A percentile compares a stretch with the other conserved stretches of the same genome.
These are phyloP conservation scores for Crenichthys baileyi DNA, from an alignment of 2,797 vertebrate species.

Conservation along the genomic window DNA sequence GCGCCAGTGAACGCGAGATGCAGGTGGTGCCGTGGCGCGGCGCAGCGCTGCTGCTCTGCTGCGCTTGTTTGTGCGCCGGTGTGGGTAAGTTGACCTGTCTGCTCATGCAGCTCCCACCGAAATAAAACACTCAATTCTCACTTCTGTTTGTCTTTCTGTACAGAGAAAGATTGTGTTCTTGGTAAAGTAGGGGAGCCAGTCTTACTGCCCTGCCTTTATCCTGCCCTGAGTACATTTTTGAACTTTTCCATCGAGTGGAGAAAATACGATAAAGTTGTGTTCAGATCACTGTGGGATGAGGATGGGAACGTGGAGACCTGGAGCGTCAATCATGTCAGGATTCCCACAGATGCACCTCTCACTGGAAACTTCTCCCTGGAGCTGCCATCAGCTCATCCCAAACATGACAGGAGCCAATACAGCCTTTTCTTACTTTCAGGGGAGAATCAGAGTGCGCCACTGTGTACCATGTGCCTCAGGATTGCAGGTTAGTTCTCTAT, in stretches of 20 bases:
- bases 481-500: conserved; percentile 67
- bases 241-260: conserved; percentile 74
- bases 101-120: background rate
- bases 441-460: conserved; percentile 25
- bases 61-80: conserved; percentile 37
- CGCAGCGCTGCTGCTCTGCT: conserved; percentile 55
- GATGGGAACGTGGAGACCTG: conserved; percentile 26
- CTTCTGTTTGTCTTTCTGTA: background rate
- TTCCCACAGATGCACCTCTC: conserved; percentile 37
- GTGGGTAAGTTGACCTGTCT: conserved; percentile 55
- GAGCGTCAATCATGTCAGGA: conserved; percentile 27
- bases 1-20: conserved; percentile 21
- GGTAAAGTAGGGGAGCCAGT: conserved; percentile 55
- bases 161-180: conserved; percentile 64
- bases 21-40: conserved; percentile 45
- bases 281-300: conserved; percentile 53
- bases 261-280: conserved; percentile 47
- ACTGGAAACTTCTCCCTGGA: conserved; percentile 70
- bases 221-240: conserved; percentile 5
- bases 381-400: conserved; percentile 43
- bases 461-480: conserved; percentile 70
- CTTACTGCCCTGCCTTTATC: conserved; percentile 63
- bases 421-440: conserved; percentile 51
- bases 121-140: no score
- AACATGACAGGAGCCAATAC: conserved; percentile 37